phyloP scores from a whole-genome alignment of 1,140 invertebrate species.

The Battus philenor region DNA sequence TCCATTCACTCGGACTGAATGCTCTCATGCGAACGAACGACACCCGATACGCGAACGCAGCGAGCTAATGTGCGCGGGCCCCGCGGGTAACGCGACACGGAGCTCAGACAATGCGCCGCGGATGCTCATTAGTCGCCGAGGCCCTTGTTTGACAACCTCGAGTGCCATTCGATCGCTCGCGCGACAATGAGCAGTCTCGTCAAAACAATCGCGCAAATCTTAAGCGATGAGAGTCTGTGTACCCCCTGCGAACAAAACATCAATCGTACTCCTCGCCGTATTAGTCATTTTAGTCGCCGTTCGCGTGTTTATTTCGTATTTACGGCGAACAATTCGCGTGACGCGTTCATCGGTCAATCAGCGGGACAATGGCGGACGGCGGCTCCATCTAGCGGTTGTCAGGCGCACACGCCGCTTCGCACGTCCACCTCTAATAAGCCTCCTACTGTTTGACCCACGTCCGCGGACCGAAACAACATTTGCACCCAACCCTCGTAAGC shows the following conservation, averaged over 20 bases:
- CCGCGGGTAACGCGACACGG: slow-evolving; percentile 43
- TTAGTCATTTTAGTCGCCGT: too few species aligned
- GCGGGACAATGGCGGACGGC: slow-evolving; percentile 23
- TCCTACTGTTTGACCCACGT: slow-evolving; percentile 24
- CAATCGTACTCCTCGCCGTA: too few species aligned
- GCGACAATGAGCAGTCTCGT: too few species aligned
- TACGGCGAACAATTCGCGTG: slow-evolving; percentile 18
- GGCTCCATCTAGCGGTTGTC: slow-evolving; percentile 29
- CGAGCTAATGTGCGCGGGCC: slow-evolving; percentile 49
- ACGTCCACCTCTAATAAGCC: slow-evolving; percentile 33
- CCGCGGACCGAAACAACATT: neutral
- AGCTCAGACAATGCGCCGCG: slow-evolving; percentile 19
- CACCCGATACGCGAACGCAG: slow-evolving; percentile 48
- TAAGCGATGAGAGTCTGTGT: too few species aligned
- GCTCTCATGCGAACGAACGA: slow-evolving; percentile 37
- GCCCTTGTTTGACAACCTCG: too few species aligned
- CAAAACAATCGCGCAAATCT: too few species aligned
- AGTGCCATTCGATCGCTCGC: too few species aligned
- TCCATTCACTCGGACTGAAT: slow-evolving; percentile 32
- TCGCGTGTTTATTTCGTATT: too few species aligned
- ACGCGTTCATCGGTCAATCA: slow-evolving; percentile 29
- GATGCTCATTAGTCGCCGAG: slow-evolving; percentile 22
- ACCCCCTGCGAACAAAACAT: too few species aligned
- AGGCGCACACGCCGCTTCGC: slow-evolving; percentile 29
- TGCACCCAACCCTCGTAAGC: neutral